Evolutionary conservation across 2,113 vertebrate genomes (phyloP), one percentile per base, ranked within the genome.

Genomic region (Calidris pugnax): DNA sequence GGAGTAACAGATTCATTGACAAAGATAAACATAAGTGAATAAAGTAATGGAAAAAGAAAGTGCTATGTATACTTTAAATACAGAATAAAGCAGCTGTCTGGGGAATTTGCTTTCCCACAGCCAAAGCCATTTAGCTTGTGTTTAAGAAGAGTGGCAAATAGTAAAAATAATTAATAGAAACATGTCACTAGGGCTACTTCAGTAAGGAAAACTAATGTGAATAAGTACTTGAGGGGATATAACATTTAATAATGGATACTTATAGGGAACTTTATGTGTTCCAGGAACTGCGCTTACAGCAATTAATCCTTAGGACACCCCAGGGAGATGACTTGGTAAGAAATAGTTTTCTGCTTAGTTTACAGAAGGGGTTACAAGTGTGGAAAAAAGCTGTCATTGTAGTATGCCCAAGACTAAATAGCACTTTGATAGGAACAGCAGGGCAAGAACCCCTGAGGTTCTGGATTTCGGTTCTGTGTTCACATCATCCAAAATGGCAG

Each of bases 161-260:
- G 45, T 66, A 89, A 93, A 91, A 89, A 91, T 85, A 94, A 95
- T 93, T 95, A 93, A 95, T 93, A 87, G 95, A 62, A 93, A 83
- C 53, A 56, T 83, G 87, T 89, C 85, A 80, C 45, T 76, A 23
- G 75, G 71, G 62, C 76, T 93, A 92, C 47, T 89, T 60, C 94
- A 89, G 93, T 71, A 87, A 83, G 12, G 60, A 95, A 80, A 95
- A 5, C 24, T 91, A 94, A 85, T 37, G 67, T 79, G n/a, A 74
- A 60, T 62, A 96, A 95, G 57, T 85, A 87, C 85, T 93, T 95
- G 37, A 91, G 76, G 64, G 7, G 1, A 90, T 90, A 69, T 48
- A 95, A 85, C 30, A 67, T 89, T 94, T 93, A 80, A 85, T 91
- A 77, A 96, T 50, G 28, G 89, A 95, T 87, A 89, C 87, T 93